A percentile compares a stretch with the other conserved stretches of the same genome.
Conservation (phyloP, 2,888 invertebrate species). For the Dryomyza anilis region DNA sequence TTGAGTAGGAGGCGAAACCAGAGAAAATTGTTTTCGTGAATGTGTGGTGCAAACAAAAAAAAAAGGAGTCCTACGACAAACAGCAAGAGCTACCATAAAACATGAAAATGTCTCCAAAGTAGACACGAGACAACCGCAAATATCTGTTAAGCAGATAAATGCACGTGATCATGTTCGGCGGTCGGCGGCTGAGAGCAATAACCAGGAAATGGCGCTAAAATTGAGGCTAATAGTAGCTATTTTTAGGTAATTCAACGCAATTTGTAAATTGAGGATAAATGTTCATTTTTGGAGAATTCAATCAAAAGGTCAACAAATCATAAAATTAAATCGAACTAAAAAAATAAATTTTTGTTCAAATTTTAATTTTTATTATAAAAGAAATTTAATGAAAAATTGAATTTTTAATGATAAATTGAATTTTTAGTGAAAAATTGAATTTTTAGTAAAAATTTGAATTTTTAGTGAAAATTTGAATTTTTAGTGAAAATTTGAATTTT, state of each 20-base stretch:
- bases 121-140: conserved; percentile 58
- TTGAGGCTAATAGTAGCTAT: no score
- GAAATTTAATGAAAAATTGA: no score
- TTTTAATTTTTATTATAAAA: not conserved
- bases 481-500: no score
- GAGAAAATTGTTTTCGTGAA: conserved; percentile 24
- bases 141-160: not conserved
- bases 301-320: not conserved
- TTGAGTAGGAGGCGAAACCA: conserved; percentile 7
- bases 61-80: not conserved
- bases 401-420: no score
- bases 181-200: no score
- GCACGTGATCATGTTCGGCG: not conserved
- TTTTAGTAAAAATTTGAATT: no score
- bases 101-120: conserved; percentile 56
- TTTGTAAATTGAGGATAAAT: no score
- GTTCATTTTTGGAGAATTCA: no score
- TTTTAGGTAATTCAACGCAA: no score
- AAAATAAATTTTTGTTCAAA: not conserved
- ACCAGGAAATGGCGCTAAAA: no score
- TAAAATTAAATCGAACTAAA: not conserved
- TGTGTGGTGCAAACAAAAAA: not conserved
- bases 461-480: no score
- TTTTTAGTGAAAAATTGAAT: no score
- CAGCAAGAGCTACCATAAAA: conserved; percentile 12